Conservation (phyloP, 2,113 vertebrate genomes). For the Bettongia penicillata region DNA sequence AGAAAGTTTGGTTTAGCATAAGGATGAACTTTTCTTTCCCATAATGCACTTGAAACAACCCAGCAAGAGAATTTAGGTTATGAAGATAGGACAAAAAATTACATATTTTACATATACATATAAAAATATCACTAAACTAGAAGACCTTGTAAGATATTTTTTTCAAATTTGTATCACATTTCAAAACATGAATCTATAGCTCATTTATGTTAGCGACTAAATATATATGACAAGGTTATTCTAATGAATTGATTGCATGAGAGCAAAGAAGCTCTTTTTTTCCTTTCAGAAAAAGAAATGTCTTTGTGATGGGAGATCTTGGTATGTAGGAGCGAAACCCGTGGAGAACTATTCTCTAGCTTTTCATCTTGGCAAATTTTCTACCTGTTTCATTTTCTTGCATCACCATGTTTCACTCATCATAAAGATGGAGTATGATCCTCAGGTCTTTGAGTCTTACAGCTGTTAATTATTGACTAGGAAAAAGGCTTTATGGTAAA, state of each 20-base stretch:
- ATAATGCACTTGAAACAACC: neutral
- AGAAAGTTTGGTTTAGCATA: neutral
- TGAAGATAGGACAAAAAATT: neutral
- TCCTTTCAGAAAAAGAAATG: slow-evolving; percentile 20
- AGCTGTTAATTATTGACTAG: slow-evolving; percentile 76
- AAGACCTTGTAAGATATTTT: neutral
- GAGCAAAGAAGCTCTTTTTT: slow-evolving; percentile 40
- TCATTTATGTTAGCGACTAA: slow-evolving; percentile 16
- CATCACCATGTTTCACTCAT: slow-evolving; percentile 51
- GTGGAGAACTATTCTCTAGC: neutral
- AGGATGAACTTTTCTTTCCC: neutral
- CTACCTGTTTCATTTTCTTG: slow-evolving; percentile 49
- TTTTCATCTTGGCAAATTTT: slow-evolving; percentile 5
- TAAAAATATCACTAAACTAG: neutral
- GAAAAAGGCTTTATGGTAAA: slow-evolving; percentile 64
- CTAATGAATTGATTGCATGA: neutral
- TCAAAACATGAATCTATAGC: neutral
- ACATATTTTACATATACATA: neutral
- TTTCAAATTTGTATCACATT: neutral
- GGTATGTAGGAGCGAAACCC: neutral
- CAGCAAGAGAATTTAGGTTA: neutral
- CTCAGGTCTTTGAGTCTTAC: slow-evolving; percentile 58
- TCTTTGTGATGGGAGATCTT: neutral
- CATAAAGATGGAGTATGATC: slow-evolving; percentile 41
- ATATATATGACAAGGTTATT: neutral